These are phyloP conservation scores for Sycobia sp. DNA, from an alignment of 1,140 invertebrate genomes.

Conservation along the genomic window DNA sequence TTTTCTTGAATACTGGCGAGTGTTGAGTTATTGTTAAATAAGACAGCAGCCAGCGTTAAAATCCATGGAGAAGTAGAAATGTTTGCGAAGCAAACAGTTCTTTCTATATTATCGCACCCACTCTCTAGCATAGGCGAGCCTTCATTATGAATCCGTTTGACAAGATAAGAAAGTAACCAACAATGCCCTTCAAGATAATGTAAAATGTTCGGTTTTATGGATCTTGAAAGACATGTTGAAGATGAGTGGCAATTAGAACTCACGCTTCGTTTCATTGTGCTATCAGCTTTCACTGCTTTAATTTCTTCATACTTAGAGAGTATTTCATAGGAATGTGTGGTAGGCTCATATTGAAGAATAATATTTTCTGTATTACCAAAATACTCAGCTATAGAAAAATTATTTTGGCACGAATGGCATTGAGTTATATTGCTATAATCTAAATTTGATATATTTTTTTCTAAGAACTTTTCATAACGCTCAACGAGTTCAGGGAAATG, in stretches of 20 bases:
- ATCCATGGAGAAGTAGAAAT: constrained; percentile 57
- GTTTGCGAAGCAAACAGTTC: constrained; percentile 54
- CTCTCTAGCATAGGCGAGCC: constrained; percentile 45
- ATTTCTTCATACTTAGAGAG: constrained; percentile 21
- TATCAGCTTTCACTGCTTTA: not conserved
- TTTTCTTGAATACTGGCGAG: constrained; percentile 60
- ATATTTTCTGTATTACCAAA: constrained; percentile 22
- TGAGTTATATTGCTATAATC: constrained; percentile 3
- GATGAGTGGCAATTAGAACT: not conserved
- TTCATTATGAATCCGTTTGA: constrained; percentile 60
- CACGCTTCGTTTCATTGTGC: constrained; percentile 8
- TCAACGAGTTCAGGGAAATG: constrained; percentile 40
- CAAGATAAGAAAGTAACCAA: constrained; percentile 64
- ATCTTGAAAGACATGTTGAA: constrained; percentile 38
- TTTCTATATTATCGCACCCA: constrained; percentile 47
- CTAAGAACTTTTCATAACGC: constrained; percentile 37
- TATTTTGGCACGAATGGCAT: constrained; percentile 8
- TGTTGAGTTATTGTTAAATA: constrained; percentile 61
- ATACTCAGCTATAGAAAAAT: constrained; percentile 31
- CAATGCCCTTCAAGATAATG: constrained; percentile 65
- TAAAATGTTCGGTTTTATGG: constrained; percentile 53
- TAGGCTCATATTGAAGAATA: constrained; percentile 19
- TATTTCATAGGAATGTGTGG: constrained; percentile 17
- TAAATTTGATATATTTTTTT: constrained; percentile 22
- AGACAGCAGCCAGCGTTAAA: constrained; percentile 45